Base-by-base conservation (phyloP, 2,113 vertebrate species). In the Casuarius casuarius region DNA sequence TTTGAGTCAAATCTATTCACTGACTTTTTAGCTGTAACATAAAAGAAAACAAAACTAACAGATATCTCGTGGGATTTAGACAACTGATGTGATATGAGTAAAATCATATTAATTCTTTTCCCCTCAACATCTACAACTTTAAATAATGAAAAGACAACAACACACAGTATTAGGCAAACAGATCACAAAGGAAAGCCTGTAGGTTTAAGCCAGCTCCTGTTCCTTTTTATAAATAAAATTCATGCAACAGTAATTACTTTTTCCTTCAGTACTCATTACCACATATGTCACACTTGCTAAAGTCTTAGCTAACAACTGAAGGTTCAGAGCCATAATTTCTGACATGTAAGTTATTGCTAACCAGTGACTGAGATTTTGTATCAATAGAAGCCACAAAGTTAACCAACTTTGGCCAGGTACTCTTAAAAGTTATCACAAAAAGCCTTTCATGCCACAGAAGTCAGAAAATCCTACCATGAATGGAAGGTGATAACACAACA, bases 251-350 rank as follows among this genome's bases (percentile, higher is more conserved):
- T 77, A 48, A 94, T 96, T 95, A 95, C 49, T 44, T 95, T 97
- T 96, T 58, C 54, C 61, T 93, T 97, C 86, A 84, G 80, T 87
- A 92, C 14, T 84, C 71, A 89, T 96, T 94, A 97, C 91, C 83
- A 87, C 22, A 17, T n/a, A 29, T 16, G 48, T 59, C 88, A 62
- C 13, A 23, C 62, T 80, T 90, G 63, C 51, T 67, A 42, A 95
- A 84, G 84, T 66, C 35, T 62, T 74, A 49, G 29, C 16, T 89
- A 97, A 75, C 18, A 80, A 84, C 25, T 70, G 83, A 84, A 86
- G 49, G 75, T 75, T 85, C 62, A 87, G 71, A 89, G 80, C 94
- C 87, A 68, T 46, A 62, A 74, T 89, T 94, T 87, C 70, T 96
- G 92, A 83, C 92, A 65, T 9, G 13, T 3, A 17, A n/a, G 86